Evolutionary conservation across 2,888 invertebrate species (phyloP).

Genomic region (Odontomyia ornata): DNA sequence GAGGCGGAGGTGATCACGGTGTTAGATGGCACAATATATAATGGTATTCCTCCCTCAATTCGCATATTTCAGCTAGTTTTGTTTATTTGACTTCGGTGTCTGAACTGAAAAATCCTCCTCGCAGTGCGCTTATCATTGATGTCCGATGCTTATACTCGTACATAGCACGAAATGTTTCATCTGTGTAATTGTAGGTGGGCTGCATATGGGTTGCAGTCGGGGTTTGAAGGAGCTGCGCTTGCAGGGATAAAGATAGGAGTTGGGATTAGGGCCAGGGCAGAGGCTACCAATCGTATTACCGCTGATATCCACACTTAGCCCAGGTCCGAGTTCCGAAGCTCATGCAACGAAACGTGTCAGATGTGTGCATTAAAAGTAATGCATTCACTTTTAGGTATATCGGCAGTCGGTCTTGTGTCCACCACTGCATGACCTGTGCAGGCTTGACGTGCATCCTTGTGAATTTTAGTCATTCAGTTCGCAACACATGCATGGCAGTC

Average conservation of each 20-base stretch:
- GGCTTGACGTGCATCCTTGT: conserved; percentile 27
- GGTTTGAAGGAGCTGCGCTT: too few species aligned
- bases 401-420: conserved; percentile 22
- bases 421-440: conserved; percentile 25
- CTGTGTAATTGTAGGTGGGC: neutral
- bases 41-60: neutral
- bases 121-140: neutral
- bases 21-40: neutral
- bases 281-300: conserved; percentile 32
- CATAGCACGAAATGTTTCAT: conserved; percentile 27
- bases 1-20: neutral
- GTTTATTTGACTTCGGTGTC: conserved; percentile 44
- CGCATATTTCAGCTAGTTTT: conserved; percentile 37
- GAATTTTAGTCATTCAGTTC: conserved; percentile 21
- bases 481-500: conserved; percentile 16
- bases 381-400: conserved; percentile 38
- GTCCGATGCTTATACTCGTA: too few species aligned
- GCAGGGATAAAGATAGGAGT: neutral
- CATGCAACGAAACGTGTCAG: conserved; percentile 31
- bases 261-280: neutral
- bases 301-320: neutral
- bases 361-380: conserved; percentile 36
- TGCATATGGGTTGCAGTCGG: too few species aligned
- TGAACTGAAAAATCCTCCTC: conserved; percentile 38
- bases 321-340: neutral